Evolutionary conservation across 2,888 invertebrate species (phyloP).

Genomic region (Tanaodytes sp.): DNA sequence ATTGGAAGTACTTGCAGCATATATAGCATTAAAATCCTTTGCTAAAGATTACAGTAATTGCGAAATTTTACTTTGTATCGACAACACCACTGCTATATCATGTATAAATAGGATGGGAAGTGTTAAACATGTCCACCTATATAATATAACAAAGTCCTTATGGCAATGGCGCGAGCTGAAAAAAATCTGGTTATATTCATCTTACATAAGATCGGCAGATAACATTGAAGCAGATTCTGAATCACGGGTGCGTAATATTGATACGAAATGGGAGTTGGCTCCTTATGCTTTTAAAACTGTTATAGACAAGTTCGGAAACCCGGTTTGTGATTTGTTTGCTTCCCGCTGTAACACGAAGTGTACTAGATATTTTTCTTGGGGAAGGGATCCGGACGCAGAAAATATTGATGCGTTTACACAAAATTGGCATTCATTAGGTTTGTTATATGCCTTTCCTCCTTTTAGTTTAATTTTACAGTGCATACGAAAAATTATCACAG

Average conservation of each 20-base stretch:
- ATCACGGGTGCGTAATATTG: conserved; percentile 46
- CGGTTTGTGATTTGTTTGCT: conserved; percentile 9
- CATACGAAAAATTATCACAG: conserved; percentile 42
- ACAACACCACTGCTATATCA: conserved; percentile 20
- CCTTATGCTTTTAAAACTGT: background rate
- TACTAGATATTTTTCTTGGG: conserved; percentile 34
- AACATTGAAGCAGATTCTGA: conserved; percentile 54
- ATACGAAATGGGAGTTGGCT: conserved; percentile 46
- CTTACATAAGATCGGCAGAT: conserved; percentile 14
- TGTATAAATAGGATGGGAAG: conserved; percentile 20
- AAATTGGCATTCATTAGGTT: conserved; percentile 23
- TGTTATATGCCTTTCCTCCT: conserved; percentile 48
- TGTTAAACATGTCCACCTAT: background rate
- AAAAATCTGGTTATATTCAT: conserved; percentile 16
- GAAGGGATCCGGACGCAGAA: conserved; percentile 34
- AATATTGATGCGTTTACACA: conserved; percentile 47
- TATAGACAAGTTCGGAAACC: background rate
- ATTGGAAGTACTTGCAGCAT: background rate
- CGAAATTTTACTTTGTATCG: conserved; percentile 4
- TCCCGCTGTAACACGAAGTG: conserved; percentile 34
- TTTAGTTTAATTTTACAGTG: conserved; percentile 43
- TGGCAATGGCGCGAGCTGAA: conserved; percentile 6
- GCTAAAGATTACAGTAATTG: no score
- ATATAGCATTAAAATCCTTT: background rate
- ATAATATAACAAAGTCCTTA: conserved; percentile 4